These are phyloP conservation scores for Periphyllus acericola DNA, from an alignment of 2,888 invertebrate species.

Conservation along the genomic window DNA sequence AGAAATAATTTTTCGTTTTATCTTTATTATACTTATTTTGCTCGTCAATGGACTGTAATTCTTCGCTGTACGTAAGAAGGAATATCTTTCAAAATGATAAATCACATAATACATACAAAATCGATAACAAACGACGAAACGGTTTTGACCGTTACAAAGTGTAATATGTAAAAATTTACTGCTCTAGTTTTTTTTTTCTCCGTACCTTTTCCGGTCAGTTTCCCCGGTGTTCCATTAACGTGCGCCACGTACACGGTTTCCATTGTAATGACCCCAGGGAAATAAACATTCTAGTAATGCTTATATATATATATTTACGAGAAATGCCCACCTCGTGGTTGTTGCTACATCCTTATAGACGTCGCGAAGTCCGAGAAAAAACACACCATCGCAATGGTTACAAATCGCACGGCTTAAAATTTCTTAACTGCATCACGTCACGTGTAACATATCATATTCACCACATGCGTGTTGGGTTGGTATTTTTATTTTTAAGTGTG, in stretches of 20 bases:
- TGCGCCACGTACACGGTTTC: constrained; percentile 19
- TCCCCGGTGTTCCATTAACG: constrained; percentile 36
- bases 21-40: constrained; percentile 16
- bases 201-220: constrained; percentile 28
- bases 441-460: neutral
- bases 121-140: constrained; percentile 15
- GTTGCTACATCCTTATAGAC: neutral
- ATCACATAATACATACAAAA: neutral
- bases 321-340: constrained; percentile 9
- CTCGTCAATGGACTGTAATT: constrained; percentile 2
- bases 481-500: neutral
- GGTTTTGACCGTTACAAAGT: constrained; percentile 32
- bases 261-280: constrained; percentile 38
- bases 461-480: neutral
- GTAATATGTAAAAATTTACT: constrained; percentile 16
- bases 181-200: neutral
- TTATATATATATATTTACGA: neutral
- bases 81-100: constrained; percentile 25
- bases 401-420: neutral
- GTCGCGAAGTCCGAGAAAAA: constrained; percentile 5
- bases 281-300: constrained; percentile 15
- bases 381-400: neutral
- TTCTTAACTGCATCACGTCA: neutral
- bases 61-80: too few species aligned
- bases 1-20: constrained; percentile 32